Evolutionary conservation across 2,888 invertebrate genomes (phyloP), one percentile per base, ranked within the genome.

Genomic region (Troides helena): DNA sequence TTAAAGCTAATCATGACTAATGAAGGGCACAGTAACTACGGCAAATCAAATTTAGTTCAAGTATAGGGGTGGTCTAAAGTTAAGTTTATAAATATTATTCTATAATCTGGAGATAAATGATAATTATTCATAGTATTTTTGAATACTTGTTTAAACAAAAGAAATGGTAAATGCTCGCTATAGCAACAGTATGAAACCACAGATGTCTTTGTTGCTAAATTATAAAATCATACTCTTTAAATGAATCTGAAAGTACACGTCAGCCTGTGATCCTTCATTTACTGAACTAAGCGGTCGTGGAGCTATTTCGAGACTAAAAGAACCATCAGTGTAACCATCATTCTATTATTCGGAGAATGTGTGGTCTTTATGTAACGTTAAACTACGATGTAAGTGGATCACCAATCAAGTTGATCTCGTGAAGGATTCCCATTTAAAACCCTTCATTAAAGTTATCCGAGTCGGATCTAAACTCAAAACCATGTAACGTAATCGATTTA

Each of bases 1-100:
- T 91, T 90, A 85, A 83, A 87, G 81, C 87, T 91, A 89, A 92
- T 92, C 89, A 87, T 89, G 86, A 89, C 89, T 89, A 92, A 92
- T 92, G 82, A 80, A 81, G 82, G 83, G 83, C 78, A 78, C 23
- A n/a, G 67, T 67, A 50, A 67, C 63, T 67, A 67, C 56, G 43
- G 43, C 63, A 75, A 71, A 76, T 77, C 75, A 74, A 76, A 73
- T 72, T 75, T 73, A 76, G 74, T 74, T 74, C 73, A 75, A 77
- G 73, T 74, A 71, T 75, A 80, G 85, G 90, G 90, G 91, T 90
- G 91, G 92, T 90, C 90, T 78, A 80, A 75, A 73, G 71, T 76
- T 76, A 66, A 25, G 4, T 14, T 59, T 25, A 8, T 10, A n/a
- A 62, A 62, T 21, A 21, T 18, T 56, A 21, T n/a, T n/a, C 3